These are phyloP conservation scores for Microchrysa polita DNA, from an alignment of 2,888 invertebrate species.

Conservation along the genomic window DNA sequence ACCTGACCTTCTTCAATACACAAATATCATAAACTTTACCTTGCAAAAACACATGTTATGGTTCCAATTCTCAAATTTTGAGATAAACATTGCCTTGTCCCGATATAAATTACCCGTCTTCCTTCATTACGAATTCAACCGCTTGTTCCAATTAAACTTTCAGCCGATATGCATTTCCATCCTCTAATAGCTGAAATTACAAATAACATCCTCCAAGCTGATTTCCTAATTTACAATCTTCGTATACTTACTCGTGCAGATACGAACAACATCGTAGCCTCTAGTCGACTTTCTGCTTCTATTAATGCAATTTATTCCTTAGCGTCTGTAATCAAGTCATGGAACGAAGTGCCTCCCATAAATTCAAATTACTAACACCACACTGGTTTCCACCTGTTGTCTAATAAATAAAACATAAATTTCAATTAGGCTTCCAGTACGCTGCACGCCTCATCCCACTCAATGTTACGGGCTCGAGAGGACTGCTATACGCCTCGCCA, in stretches of 20 bases:
- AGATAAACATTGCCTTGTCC: no score
- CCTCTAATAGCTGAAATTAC: not conserved
- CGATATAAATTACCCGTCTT: no score
- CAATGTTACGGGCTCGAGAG: not conserved
- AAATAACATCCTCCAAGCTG: not conserved
- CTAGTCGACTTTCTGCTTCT: conserved; percentile 4
- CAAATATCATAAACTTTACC: no score
- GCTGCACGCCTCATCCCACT: not conserved
- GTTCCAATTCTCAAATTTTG: no score
- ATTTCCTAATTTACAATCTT: not conserved
- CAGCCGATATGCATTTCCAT: not conserved
- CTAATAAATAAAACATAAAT: conserved; percentile 49
- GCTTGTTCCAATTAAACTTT: no score
- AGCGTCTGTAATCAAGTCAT: conserved; percentile 41
- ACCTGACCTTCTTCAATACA: no score
- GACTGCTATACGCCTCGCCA: conserved; percentile 5
- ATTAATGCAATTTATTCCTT: conserved; percentile 37
- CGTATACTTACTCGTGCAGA: no score
- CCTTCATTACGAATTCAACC: no score
- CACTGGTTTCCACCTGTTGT: conserved; percentile 47
- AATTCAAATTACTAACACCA: conserved; percentile 47
- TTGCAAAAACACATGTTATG: no score
- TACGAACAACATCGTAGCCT: not conserved
- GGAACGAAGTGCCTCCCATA: conserved; percentile 42
- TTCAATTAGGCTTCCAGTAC: conserved; percentile 44